Base-by-base conservation (phyloP, 2,797 vertebrate genomes). In the Notolabrus celidotus region DNA sequence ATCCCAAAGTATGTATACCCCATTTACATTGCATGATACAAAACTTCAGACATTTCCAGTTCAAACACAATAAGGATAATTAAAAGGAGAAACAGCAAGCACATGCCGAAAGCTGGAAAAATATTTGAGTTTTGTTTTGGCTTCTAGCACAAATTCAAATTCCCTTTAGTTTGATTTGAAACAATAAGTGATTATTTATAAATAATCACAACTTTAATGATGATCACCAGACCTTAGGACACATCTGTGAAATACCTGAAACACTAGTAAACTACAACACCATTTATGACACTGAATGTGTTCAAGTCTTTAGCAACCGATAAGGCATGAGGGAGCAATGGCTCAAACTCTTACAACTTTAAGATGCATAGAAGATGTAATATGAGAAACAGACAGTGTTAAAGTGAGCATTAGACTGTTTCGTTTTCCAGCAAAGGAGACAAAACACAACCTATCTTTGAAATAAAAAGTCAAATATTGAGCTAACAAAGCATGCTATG, bases 311-410 rank as follows among this genome's bases (percentile, higher is more conserved):
- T 49, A 42, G 62, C 36, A 71, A 73, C 12, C 42, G 22, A 57
- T 71, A 86, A 83, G 82, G 65, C 70, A 67, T 85, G 68, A 63
- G 54, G 45, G 60, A 77, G 67, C 73, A 53, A 51, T 33, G 42
- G 56, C 68, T 74, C 60, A 50, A 67, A 64, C 46, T 45, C 45
- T 25, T 59, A 36, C 22, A 71, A 47, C 36, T 73, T 73, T 38
- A 47, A 56, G 54, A 82, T 85, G 77, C 74, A 86, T 68, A 82
- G 71, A 70, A 23, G 7, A 75, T 59, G 38, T 54, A 47, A 49
- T 20, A 42, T 72, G 23, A 57, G 23, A 58, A 59, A 62, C 12
- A 22, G 17, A 70, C 25, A 52, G 29, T 51, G 46, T 62, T 4
- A 61, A 54, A 22, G 19, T 4, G 47, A n/a, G 10, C 47, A 10